These are phyloP conservation scores for Heterodera carotae DNA, from an alignment of 1,140 invertebrate genomes.

Conservation along the genomic window DNA sequence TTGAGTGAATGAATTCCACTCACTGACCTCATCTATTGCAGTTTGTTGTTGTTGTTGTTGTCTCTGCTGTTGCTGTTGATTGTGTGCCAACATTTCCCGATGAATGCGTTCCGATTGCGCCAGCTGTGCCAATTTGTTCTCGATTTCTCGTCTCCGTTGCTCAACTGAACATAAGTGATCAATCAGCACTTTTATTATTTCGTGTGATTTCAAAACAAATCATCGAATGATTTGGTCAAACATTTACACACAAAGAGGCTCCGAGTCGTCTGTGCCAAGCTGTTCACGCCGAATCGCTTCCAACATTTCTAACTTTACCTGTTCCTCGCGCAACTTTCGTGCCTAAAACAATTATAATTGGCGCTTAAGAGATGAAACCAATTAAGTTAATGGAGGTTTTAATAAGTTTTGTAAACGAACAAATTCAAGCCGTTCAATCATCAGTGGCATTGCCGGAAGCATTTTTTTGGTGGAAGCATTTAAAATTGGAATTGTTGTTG, in stretches of 20 bases:
- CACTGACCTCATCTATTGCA: too few relatives aligned
- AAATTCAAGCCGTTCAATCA: conserved; percentile 20
- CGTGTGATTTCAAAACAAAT: too few relatives aligned
- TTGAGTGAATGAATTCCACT: too few relatives aligned
- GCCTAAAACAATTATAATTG: neutral
- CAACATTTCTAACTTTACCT: conserved; percentile 29
- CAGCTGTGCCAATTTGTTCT: conserved; percentile 13
- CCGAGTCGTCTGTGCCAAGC: conserved; percentile 23
- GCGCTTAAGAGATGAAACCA: neutral
- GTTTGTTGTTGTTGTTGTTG: neutral
- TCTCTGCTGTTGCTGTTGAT: neutral
- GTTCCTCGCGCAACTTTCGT: conserved; percentile 16
- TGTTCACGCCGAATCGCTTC: conserved; percentile 25
- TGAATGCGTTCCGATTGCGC: conserved; percentile 24
- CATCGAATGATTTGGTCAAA: neutral
- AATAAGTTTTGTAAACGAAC: neutral
- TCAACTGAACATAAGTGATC: neutral
- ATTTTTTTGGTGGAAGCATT: neutral
- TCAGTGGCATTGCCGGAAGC: neutral
- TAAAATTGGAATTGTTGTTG: neutral
- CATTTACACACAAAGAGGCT: neutral
- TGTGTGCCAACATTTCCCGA: conserved; percentile 19
- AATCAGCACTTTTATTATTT: too few relatives aligned
- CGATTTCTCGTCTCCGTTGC: conserved; percentile 18
- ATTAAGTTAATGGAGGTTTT: neutral